These are phyloP conservation scores for Trichogramma evanescens DNA, from an alignment of 2,888 invertebrate species.

Conservation along the genomic window DNA sequence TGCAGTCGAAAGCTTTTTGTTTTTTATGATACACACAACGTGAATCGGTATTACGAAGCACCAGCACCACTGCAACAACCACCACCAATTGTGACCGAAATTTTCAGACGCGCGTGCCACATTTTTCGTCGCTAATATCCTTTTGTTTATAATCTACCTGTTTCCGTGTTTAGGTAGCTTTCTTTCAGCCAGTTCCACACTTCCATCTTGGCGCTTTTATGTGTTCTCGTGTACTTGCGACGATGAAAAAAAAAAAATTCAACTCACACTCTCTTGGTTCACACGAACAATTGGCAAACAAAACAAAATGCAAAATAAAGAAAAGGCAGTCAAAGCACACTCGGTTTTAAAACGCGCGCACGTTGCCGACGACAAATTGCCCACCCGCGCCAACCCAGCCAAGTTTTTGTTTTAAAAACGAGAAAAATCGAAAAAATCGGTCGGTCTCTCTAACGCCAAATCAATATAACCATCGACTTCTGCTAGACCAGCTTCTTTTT, in stretches of 20 bases:
- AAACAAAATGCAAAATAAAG: not conserved
- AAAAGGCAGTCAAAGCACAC: not conserved
- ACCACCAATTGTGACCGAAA: not conserved
- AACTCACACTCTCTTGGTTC: not conserved
- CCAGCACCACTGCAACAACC: not conserved
- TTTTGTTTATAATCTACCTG: not conserved
- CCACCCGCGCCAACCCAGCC: no score
- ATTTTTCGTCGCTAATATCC: not conserved
- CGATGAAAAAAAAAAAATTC: not conserved
- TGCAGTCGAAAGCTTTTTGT: no score
- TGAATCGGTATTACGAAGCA: not conserved
- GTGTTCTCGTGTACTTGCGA: not conserved
- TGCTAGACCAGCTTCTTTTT: no score
- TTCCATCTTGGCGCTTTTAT: conserved; percentile 3
- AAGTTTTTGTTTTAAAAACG: no score
- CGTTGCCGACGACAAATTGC: no score
- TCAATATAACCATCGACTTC: no score
- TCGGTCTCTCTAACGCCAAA: no score
- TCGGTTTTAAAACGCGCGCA: no score
- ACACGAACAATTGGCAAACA: not conserved
- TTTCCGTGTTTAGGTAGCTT: not conserved
- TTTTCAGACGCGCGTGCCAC: not conserved
- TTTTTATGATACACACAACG: no score
- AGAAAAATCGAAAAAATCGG: no score
- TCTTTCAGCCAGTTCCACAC: not conserved